Evolutionary conservation across 2,888 invertebrate species (phyloP).

Genomic region (Artemia sinica): DNA sequence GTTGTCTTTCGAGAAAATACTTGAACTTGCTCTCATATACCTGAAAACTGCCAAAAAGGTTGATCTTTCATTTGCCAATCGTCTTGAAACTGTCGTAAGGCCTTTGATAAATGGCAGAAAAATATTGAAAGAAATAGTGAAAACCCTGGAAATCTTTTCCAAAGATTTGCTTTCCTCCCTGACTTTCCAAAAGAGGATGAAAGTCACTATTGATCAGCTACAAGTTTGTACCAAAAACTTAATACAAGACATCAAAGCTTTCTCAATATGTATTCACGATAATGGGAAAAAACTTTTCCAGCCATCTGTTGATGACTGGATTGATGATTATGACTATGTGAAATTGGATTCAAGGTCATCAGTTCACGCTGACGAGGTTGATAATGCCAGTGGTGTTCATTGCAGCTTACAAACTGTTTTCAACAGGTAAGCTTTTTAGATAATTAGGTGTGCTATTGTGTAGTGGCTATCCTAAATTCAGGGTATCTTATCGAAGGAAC

Average conservation of each 20-base stretch:
- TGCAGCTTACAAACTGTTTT: too few species aligned
- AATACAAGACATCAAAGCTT: slow-evolving; percentile 72
- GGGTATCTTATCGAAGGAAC: too few species aligned
- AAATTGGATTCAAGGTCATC: slow-evolving; percentile 46
- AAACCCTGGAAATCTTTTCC: slow-evolving; percentile 47
- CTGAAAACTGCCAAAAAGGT: slow-evolving; percentile 2
- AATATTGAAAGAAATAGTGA: slow-evolving; percentile 57
- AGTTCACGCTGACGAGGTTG: neutral
- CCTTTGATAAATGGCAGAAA: slow-evolving; percentile 61
- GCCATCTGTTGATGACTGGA: slow-evolving; percentile 38
- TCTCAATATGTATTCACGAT: slow-evolving; percentile 37
- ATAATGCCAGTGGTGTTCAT: too few species aligned
- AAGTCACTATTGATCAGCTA: slow-evolving; percentile 52
- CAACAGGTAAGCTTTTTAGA: too few species aligned
- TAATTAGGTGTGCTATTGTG: too few species aligned
- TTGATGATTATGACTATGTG: slow-evolving; percentile 81
- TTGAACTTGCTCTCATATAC: neutral
- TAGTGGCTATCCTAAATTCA: too few species aligned
- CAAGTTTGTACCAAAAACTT: slow-evolving; percentile 69
- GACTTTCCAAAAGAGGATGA: slow-evolving; percentile 42
- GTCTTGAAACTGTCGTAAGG: slow-evolving; percentile 45
- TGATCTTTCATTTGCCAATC: neutral
- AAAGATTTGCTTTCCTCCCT: slow-evolving; percentile 47
- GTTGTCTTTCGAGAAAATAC: neutral
- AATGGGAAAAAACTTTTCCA: slow-evolving; percentile 59